These are phyloP conservation scores for Pomatostomus ruficeps DNA, from an alignment of 2,113 vertebrate genomes.

Conservation along the genomic window DNA sequence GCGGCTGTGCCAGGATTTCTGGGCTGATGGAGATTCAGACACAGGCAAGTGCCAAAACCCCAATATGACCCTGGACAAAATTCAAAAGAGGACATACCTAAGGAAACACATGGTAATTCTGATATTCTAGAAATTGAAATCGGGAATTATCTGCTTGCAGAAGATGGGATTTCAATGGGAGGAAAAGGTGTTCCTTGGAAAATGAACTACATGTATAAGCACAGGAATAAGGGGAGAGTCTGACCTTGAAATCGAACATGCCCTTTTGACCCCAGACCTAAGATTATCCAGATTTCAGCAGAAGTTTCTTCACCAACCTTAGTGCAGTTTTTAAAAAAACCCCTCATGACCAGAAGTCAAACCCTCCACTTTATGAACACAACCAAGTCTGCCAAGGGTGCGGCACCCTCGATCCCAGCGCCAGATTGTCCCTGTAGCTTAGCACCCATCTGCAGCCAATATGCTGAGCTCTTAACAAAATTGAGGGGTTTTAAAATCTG, in stretches of 20 bases:
- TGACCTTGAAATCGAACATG: background rate
- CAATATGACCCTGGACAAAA: fast-evolving
- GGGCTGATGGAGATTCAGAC: background rate
- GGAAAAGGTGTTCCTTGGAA: background rate
- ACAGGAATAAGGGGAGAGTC: background rate
- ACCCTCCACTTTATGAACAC: fast-evolving
- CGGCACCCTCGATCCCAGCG: background rate
- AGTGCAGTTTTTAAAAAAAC: background rate
- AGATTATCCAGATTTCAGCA: background rate
- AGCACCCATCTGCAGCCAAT: slow-evolving; percentile 3
- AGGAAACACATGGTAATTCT: background rate
- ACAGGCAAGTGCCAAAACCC: background rate
- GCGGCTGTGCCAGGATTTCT: fast-evolving
- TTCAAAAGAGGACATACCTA: background rate
- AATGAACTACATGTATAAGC: background rate
- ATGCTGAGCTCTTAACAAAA: slow-evolving; percentile 38
- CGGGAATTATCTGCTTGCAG: background rate
- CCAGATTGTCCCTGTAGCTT: slow-evolving; percentile 17
- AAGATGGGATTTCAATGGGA: background rate
- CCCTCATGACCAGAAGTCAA: background rate
- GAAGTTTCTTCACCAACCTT: background rate
- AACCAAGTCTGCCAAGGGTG: background rate
- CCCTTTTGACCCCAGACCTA: background rate
- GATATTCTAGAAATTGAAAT: background rate
- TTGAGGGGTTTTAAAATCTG: background rate